Evolutionary conservation across 2,113 vertebrate genomes (phyloP), one percentile per base, ranked within the genome.

Genomic region (Cavia porcellus): DNA sequence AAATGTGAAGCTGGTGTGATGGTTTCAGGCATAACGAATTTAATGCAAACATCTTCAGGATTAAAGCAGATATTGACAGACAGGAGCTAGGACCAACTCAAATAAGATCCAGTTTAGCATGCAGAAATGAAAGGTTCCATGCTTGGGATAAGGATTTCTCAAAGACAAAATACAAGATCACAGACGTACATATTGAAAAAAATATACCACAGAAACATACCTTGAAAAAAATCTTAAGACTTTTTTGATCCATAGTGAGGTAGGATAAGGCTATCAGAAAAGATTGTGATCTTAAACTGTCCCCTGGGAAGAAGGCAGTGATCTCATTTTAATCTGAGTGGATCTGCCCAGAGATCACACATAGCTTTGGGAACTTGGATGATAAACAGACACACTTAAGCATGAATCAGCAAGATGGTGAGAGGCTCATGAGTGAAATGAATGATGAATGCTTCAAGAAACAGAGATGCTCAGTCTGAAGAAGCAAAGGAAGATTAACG

Each of bases 61-160:
- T 94, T 95, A 89, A 94, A 57, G 82, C 15, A 89, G 62, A 81
- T 24, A 86, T 84, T 81, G 86, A 38, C 13, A 96, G 72, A 15
- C 25, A 75, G 32, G 19, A 82, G 59, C 66, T 52, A 28, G 7
- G 35, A 42, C 14, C 59, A 96, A 93, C 57, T 75, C 47, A 86
- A 89, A 22, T 55, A 85, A 85, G 38, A 92, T 42, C 17, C 89
- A 90, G 90, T 45, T 74, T 72, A 52, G 80, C 68, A 84, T 8
- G 28, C 52, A 86, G 74, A 59, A 83, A 62, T 11, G 20, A 75
- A 86, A 93, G 35, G 7, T 2, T 50, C n/a, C n/a, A 68, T 64
- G 12, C 15, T 82, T 94, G 30, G 32, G 5, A 3, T 14, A 66
- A 14, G 35, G 8, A 11, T 20, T 84, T 85, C n/a, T 84, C 19